These are phyloP conservation scores for Protonemura montana DNA, from an alignment of 2,888 invertebrate species.

Conservation along the genomic window DNA sequence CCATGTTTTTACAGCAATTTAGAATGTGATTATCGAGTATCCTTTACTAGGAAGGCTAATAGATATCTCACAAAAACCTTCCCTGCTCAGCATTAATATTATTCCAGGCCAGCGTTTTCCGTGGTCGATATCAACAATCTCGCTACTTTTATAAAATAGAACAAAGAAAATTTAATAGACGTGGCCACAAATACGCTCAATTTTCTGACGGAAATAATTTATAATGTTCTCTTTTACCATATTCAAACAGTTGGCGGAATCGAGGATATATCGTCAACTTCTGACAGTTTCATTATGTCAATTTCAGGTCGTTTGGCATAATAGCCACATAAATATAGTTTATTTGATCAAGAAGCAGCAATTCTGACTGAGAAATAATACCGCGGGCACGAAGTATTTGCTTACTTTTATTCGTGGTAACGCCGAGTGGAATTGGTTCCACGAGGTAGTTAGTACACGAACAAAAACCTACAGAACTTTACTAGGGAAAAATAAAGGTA, in stretches of 20 bases:
- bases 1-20: constrained; percentile 8
- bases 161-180: neutral
- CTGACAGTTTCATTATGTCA: constrained; percentile 7
- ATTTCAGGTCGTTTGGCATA: neutral
- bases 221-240: neutral
- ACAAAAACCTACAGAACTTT: neutral
- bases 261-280: neutral
- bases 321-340: neutral
- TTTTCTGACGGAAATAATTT: neutral
- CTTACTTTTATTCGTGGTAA: neutral
- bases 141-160: neutral
- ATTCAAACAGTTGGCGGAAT: neutral
- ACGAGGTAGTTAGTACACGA: neutral
- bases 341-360: neutral
- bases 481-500: neutral
- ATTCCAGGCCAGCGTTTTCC: neutral
- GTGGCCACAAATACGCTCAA: neutral
- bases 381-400: neutral
- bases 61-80: constrained; percentile 8
- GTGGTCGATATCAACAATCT: neutral
- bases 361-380: neutral
- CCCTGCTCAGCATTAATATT: constrained; percentile 2
- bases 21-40: constrained; percentile 14
- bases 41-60: neutral
- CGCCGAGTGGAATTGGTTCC: neutral